Conservation (phyloP, 2,797 vertebrate genomes). For the Taeniopygia guttata region DNA sequence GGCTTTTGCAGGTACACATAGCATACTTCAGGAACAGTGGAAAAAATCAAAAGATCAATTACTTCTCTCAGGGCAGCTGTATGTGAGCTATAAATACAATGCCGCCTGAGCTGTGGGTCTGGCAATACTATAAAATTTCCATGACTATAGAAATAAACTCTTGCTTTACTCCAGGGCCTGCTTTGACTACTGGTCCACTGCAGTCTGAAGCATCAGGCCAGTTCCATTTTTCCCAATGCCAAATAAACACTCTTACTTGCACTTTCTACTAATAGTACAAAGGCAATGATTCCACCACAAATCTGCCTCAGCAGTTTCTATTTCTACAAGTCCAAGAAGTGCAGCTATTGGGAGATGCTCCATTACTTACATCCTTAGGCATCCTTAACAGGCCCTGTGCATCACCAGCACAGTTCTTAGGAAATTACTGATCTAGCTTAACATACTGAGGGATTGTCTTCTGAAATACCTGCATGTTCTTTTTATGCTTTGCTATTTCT, state of each 20-base stretch:
- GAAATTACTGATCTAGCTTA: neutral
- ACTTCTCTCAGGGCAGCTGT: neutral
- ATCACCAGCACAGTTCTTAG: neutral
- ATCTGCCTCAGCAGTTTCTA: neutral
- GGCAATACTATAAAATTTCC: neutral
- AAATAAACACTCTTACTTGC: neutral
- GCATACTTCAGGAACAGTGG: neutral
- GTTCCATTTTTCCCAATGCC: neutral
- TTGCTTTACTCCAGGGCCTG: neutral
- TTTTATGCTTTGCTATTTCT: neutral
- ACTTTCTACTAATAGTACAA: neutral
- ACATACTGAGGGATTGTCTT: neutral
- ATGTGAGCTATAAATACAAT: neutral
- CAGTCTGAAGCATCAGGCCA: neutral
- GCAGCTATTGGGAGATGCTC: neutral
- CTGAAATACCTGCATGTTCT: neutral
- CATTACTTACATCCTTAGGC: neutral
- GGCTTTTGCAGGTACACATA: neutral
- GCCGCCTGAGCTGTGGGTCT: neutral
- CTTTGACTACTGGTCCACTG: neutral
- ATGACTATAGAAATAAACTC: neutral
- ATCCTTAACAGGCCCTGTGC: neutral
- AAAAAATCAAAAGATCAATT: neutral
- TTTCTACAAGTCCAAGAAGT: neutral
- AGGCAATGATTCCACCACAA: neutral